phyloP scores from a whole-genome alignment of 2,113 vertebrate species.

The Mystacornis crossleyi region DNA sequence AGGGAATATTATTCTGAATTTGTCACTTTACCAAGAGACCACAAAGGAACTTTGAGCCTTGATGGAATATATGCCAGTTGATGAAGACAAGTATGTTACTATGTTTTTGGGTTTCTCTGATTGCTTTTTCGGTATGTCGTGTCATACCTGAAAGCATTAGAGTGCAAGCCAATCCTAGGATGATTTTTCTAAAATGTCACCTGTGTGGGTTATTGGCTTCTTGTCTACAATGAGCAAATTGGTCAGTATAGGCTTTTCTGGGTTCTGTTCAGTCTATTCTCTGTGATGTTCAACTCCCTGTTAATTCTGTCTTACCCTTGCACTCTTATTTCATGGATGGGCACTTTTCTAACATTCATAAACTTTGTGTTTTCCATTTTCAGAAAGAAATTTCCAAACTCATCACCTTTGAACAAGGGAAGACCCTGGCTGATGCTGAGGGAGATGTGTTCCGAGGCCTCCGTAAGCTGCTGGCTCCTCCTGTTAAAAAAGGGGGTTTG shows the following conservation, averaged over 20 bases:
- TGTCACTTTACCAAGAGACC: not conserved
- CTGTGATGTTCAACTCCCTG: not conserved
- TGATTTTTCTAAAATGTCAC: not conserved
- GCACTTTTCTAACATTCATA: not conserved
- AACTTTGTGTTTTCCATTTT: conserved; percentile 57
- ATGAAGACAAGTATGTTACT: not conserved
- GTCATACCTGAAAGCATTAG: not conserved
- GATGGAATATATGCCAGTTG: not conserved
- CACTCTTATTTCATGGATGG: not conserved
- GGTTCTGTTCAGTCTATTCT: not conserved
- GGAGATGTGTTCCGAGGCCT: conserved; percentile 97
- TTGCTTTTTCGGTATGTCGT: not conserved
- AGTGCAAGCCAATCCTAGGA: not conserved
- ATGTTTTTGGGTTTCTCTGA: not conserved
- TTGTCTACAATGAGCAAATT: not conserved
- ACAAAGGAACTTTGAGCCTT: not conserved
- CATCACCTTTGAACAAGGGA: conserved; percentile 94
- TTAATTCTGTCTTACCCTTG: not conserved
- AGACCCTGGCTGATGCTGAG: conserved; percentile 96
- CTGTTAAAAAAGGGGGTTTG: conserved; percentile 19
- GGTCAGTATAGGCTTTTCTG: not conserved
- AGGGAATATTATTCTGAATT: not conserved
- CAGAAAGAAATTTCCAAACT: conserved; percentile 94
- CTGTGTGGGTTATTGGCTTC: not conserved
- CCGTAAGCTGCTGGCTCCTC: conserved; percentile 81